phyloP scores from a whole-genome alignment of 2,797 vertebrate species.

The Gymnocypris eckloni region DNA sequence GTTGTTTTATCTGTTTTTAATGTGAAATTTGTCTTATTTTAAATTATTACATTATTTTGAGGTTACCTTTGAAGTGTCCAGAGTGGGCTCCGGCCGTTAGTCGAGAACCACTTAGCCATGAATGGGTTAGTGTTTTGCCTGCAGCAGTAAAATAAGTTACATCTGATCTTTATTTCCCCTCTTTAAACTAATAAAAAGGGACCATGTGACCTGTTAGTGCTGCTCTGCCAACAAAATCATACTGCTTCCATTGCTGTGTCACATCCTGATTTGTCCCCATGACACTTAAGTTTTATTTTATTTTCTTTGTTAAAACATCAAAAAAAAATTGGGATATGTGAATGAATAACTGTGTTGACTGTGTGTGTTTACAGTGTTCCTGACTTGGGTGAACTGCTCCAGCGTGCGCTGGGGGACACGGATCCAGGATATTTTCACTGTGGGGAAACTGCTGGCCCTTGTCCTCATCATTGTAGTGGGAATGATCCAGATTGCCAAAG shows the following conservation, averaged over 20 bases:
- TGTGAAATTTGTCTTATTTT: not conserved
- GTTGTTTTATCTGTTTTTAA: not conserved
- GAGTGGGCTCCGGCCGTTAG: not conserved
- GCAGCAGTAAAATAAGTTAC: conserved; percentile 33
- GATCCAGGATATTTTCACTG: conserved; percentile 96
- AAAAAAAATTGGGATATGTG: not conserved
- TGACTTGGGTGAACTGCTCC: conserved; percentile 98
- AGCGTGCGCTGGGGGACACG: conserved; percentile 97
- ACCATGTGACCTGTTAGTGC: conserved; percentile 33
- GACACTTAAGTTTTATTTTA: conserved; percentile 33
- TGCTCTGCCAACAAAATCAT: conserved; percentile 37
- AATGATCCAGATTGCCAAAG: conserved; percentile 92
- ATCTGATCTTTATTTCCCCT: conserved; percentile 45
- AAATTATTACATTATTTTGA: not conserved
- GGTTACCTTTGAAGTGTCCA: not conserved
- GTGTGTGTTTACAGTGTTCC: conserved; percentile 80
- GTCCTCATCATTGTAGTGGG: conserved; percentile 92
- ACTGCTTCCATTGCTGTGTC: conserved; percentile 43
- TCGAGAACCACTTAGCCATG: conserved; percentile 31
- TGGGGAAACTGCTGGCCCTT: conserved; percentile 92
- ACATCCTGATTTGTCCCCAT: not conserved
- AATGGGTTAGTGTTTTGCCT: conserved; percentile 35
- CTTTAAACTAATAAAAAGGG: conserved; percentile 35
- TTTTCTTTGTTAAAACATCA: conserved; percentile 4
- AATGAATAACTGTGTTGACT: not conserved